Base-by-base conservation (phyloP, 1,140 invertebrate species). In the Aphaenogaster floridana region DNA sequence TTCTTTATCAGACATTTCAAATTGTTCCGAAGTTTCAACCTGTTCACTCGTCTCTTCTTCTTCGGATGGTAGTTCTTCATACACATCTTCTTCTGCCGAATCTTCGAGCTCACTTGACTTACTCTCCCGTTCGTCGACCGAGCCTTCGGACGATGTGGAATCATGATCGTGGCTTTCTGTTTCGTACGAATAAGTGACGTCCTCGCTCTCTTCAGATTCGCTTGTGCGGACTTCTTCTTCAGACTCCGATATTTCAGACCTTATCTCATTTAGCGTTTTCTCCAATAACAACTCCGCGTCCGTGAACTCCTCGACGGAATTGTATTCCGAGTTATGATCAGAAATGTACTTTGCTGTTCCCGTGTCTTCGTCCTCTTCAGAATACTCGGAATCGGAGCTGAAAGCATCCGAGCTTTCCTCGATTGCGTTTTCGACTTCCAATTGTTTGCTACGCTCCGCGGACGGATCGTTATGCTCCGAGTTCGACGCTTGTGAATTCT, bases 201-300 rank as follows among this genome's bases (percentile, higher is more conserved):
- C 87, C 11, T 87, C 89, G n/a, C 86, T 86, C 36, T 90, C 84
- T 13, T 93, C 91, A 7, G 78, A 86, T 48, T 83, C 85, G 69
- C 42, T 68, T 69, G 89, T 74, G 85, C 50, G 0, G 54, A 91
- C 80, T 17, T 84, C 80, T 13, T 80, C 76, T 21, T 71, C 80
- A 15, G 93, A 93, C 42, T 95, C 94, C 9, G 95, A 94, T 79
- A 95, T 91, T 74, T 94, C 93, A 1, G 94, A 93, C 69, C 94
- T 95, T 39, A 95, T 94, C 80, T 94, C 93, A 59, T 92, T 93
- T 28, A 95, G 77, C n/a, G 94, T 95, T 59, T 95, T 93, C 71
- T 94, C 92, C 4, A 95, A 45, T 66, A 94, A 88, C 45, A 94
- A 88, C 81, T 95, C 95, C 4, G 93, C 94, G 36, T 93, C 92